These are phyloP conservation scores for Dilophus febrilis DNA, from an alignment of 2,888 invertebrate genomes.

Conservation along the genomic window DNA sequence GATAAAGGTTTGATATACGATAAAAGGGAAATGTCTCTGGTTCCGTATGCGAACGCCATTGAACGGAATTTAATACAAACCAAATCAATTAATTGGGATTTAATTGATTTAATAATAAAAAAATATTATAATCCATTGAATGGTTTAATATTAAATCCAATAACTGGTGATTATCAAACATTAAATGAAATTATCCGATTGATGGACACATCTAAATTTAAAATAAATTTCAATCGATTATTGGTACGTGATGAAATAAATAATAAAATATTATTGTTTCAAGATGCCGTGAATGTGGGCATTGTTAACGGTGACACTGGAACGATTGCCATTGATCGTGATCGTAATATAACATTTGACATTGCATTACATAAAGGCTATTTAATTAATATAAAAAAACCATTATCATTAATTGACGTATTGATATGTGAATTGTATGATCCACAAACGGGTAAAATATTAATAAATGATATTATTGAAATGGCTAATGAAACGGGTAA, in stretches of 20 bases:
- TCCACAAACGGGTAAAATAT: slow-evolving; percentile 51
- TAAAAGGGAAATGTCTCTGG: slow-evolving; percentile 35
- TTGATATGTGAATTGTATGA: slow-evolving; percentile 66
- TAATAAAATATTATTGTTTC: slow-evolving; percentile 45
- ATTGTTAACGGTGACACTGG: slow-evolving; percentile 55
- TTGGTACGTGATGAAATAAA: slow-evolving; percentile 56
- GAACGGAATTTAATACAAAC: slow-evolving; percentile 53
- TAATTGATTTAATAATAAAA: slow-evolving; percentile 56
- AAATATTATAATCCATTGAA: slow-evolving; percentile 59
- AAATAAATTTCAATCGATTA: slow-evolving; percentile 34
- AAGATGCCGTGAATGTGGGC: slow-evolving; percentile 50
- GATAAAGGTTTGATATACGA: slow-evolving; percentile 55
- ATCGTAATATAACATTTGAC: slow-evolving; percentile 54
- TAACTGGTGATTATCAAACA: slow-evolving; percentile 53
- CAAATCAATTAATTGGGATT: slow-evolving; percentile 48
- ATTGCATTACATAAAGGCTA: slow-evolving; percentile 69
- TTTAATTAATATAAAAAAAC: slow-evolving; percentile 58
- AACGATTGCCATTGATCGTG: slow-evolving; percentile 33
- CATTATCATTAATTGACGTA: slow-evolving; percentile 69
- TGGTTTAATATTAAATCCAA: slow-evolving; percentile 61
- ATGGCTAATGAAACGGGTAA: slow-evolving; percentile 20
- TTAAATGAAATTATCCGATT: slow-evolving; percentile 51
- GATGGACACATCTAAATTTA: slow-evolving; percentile 51
- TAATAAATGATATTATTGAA: slow-evolving; percentile 43
- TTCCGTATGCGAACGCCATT: slow-evolving; percentile 48